Percentiles rank a stretch among this genome's conserved stretches.
phyloP scores from a whole-genome alignment of 2,888 invertebrate genomes.

The Chrysolina oricalcia region DNA sequence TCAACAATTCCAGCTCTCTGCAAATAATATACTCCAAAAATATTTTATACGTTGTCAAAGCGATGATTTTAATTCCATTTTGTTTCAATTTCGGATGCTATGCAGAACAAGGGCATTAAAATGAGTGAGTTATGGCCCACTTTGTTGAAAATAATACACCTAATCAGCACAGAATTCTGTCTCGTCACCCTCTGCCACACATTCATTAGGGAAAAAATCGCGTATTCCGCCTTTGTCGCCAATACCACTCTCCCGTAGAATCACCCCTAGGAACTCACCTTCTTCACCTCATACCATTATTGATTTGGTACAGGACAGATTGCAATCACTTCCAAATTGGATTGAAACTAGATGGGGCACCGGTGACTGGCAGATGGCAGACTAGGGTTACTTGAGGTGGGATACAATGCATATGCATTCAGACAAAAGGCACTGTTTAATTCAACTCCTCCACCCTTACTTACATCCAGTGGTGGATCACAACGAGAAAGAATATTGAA shows the following conservation, averaged over 20 bases:
- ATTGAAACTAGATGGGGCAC: conserved; percentile 66
- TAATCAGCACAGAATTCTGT: not conserved
- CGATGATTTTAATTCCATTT: no score
- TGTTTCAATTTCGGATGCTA: not conserved
- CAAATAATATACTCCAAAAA: no score
- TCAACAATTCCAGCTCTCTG: no score
- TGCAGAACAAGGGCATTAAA: not conserved
- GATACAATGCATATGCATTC: conserved; percentile 71
- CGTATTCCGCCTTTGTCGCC: conserved; percentile 20
- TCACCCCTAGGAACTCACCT: conserved; percentile 25
- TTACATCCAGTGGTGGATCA: conserved; percentile 39
- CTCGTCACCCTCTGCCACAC: conserved; percentile 9
- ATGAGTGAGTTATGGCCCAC: not conserved
- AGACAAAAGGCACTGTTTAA: conserved; percentile 69
- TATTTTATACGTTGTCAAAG: no score
- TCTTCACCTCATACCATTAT: conserved; percentile 56
- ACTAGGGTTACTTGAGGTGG: conserved; percentile 72
- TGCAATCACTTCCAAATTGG: conserved; percentile 72
- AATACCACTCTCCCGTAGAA: conserved; percentile 4
- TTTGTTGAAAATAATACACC: not conserved
- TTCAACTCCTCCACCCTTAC: conserved; percentile 63
- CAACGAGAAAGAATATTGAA: not conserved
- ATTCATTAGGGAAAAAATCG: conserved; percentile 5
- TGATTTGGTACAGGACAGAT: conserved; percentile 68
- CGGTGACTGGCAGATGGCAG: conserved; percentile 72